Percentiles rank a stretch among this genome's conserved stretches.
phyloP scores from a whole-genome alignment of 23 tunicate genomes.

The Ciona savignyi region DNA sequence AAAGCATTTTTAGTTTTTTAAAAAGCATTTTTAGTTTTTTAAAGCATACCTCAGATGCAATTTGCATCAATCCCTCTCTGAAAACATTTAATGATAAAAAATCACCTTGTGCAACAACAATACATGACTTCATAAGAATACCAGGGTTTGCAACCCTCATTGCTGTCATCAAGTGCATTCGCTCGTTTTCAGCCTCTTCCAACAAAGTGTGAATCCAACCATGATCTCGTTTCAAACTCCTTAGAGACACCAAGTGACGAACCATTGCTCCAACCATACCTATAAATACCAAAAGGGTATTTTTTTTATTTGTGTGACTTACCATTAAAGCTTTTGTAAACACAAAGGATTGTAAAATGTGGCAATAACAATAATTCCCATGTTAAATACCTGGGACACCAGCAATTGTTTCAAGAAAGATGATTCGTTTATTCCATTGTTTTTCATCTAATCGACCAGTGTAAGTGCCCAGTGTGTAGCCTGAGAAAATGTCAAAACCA shows the following conservation, averaged over 20 bases:
- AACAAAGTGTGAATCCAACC: conserved; percentile 91
- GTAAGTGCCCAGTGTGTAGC: conserved; percentile 53
- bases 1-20: too few species aligned
- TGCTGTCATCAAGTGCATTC: conserved; percentile 94
- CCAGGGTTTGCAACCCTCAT: conserved; percentile 89
- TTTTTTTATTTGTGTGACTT: background rate
- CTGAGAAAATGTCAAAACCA: conserved; percentile 71
- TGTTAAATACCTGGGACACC: conserved; percentile 94
- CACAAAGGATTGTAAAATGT: background rate
- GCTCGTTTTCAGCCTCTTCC: conserved; percentile 90
- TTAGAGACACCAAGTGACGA: conserved; percentile 63
- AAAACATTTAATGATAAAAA: too few species aligned
- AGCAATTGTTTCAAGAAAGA: conserved; percentile 82
- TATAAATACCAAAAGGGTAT: conserved; percentile 2
- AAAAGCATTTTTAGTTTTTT: too few species aligned
- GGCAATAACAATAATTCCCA: too few species aligned
- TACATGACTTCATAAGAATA: conserved; percentile 52
- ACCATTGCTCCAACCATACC: conserved; percentile 98
- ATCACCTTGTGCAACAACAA: conserved; percentile 75
- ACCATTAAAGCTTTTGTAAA: background rate
- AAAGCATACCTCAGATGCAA: too few species aligned
- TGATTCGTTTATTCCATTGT: conserved; percentile 86
- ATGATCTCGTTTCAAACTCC: conserved; percentile 72
- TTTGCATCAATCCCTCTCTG: too few species aligned
- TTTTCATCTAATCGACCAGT: conserved; percentile 73